Percentiles rank a stretch among this genome's conserved stretches.
These are phyloP conservation scores for Aelia acuminata DNA, from an alignment of 2,888 invertebrate species.

Conservation along the genomic window DNA sequence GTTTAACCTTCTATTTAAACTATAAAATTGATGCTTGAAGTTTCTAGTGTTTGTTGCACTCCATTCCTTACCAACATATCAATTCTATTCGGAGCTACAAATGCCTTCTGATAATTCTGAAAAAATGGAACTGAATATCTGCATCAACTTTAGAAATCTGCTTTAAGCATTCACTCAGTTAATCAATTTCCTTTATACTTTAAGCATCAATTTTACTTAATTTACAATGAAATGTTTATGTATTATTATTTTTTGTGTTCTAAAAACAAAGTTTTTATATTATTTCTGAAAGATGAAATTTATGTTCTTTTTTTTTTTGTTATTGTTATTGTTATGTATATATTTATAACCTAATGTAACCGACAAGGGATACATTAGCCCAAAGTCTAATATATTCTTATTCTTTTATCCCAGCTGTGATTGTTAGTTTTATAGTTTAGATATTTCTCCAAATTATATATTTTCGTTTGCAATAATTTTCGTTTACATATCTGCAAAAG, in stretches of 20 bases:
- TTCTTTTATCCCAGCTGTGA: constrained; percentile 43
- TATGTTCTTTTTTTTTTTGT: constrained; percentile 8
- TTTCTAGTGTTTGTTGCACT: background rate
- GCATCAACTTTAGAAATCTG: background rate
- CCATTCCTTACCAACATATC: background rate
- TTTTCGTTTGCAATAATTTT: constrained; percentile 33
- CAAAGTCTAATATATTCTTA: constrained; percentile 27
- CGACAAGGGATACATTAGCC: constrained; percentile 11
- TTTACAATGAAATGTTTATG: background rate
- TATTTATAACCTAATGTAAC: constrained; percentile 18
- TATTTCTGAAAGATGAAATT: background rate
- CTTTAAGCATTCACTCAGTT: background rate
- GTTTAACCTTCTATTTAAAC: background rate
- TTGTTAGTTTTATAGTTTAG: constrained; percentile 35
- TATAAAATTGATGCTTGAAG: background rate
- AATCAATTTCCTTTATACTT: background rate
- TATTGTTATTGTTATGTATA: constrained; percentile 16
- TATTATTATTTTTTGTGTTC: background rate
- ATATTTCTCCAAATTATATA: constrained; percentile 40
- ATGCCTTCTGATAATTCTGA: background rate
- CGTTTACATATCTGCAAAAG: background rate
- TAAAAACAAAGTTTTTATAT: background rate
- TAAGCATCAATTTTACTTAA: background rate
- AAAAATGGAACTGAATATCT: background rate
- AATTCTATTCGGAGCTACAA: background rate